These are phyloP conservation scores for Mactromeris polynyma DNA, from an alignment of 2,888 invertebrate genomes.

Conservation along the genomic window DNA sequence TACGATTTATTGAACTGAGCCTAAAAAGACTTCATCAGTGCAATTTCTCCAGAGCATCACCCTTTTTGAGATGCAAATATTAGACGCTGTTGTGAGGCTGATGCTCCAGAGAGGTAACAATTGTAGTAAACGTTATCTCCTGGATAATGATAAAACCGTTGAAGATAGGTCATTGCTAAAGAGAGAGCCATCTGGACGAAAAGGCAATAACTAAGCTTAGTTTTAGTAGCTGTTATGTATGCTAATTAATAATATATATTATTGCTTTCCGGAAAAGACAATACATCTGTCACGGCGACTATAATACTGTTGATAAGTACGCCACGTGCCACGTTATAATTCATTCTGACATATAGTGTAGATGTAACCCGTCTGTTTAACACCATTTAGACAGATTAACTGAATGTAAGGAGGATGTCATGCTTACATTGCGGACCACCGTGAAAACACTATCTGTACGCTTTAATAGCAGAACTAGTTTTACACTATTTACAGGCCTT, in stretches of 20 bases:
- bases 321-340: not conserved
- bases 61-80: no score
- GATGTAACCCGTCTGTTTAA: constrained; percentile 14
- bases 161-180: no score
- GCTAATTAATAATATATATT: not conserved
- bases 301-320: not conserved
- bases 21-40: no score
- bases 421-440: not conserved
- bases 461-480: not conserved
- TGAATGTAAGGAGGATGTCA: not conserved
- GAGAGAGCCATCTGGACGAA: no score
- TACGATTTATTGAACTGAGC: no score
- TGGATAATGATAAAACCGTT: no score
- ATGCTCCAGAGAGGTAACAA: no score
- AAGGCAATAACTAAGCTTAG: no score
- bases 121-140: no score
- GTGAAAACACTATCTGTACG: not conserved
- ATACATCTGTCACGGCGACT: constrained; percentile 1
- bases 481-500: not conserved
- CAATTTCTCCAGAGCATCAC: no score
- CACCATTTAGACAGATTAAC: constrained; percentile 22
- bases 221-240: no score
- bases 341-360: constrained; percentile 2
- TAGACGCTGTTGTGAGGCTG: no score
- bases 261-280: not conserved